phyloP scores from a whole-genome alignment of 2,888 invertebrate genomes.

The Rhagium mordax region DNA sequence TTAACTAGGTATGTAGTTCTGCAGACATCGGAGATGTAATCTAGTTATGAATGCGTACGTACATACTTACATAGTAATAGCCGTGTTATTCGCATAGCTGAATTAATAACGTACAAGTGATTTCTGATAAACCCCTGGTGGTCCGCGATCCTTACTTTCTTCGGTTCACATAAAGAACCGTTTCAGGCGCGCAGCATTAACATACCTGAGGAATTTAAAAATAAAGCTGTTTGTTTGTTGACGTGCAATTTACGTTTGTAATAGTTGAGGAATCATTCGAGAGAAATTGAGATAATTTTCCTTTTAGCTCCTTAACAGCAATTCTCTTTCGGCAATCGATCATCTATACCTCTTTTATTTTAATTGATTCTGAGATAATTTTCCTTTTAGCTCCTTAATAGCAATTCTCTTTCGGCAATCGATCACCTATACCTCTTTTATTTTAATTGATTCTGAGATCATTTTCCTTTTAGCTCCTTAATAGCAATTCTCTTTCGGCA shows the following conservation, averaged over 20 bases:
- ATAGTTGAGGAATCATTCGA: neutral
- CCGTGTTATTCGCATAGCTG: slow-evolving; percentile 25
- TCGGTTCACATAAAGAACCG: neutral
- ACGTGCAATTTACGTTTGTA: too few relatives aligned
- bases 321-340: too few relatives aligned
- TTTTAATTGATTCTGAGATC: too few relatives aligned
- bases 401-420: too few relatives aligned
- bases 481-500: too few relatives aligned
- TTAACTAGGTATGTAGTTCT: slow-evolving; percentile 3
- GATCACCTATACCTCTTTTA: too few relatives aligned
- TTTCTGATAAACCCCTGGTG: slow-evolving; percentile 27
- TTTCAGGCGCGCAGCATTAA: neutral
- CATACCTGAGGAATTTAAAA: neutral
- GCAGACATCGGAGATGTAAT: slow-evolving; percentile 10
- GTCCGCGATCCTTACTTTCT: slow-evolving; percentile 4
- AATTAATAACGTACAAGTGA: slow-evolving; percentile 29
- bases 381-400: too few relatives aligned
- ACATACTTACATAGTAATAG: slow-evolving; percentile 17
- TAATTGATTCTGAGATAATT: too few relatives aligned
- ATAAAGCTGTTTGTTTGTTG: neutral
- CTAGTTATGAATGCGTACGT: slow-evolving; percentile 29
- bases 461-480: too few relatives aligned
- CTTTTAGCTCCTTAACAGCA: too few relatives aligned
- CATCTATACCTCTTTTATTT: too few relatives aligned
- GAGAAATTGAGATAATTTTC: neutral